Conservation (phyloP, 2,888 invertebrate genomes). For the Dicranocentrus wangi region DNA sequence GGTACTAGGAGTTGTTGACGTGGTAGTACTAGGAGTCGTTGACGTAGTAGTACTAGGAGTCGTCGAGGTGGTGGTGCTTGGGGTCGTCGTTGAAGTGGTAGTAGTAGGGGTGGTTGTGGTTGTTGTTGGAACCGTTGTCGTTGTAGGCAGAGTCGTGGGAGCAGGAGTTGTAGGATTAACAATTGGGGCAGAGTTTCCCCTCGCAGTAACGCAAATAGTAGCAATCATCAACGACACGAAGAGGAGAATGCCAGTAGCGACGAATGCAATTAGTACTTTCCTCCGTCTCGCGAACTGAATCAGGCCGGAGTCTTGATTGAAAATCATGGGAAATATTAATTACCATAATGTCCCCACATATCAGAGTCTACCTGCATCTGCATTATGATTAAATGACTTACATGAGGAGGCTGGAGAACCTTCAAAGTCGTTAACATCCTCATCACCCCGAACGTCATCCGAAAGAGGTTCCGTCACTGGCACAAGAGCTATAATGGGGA, state of each 20-base stretch:
- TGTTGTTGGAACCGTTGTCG: slow-evolving; percentile 6
- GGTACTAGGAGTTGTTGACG: slow-evolving; percentile 4
- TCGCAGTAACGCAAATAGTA: slow-evolving; percentile 19
- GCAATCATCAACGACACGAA: slow-evolving; percentile 4
- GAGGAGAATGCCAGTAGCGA: not conserved
- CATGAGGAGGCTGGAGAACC: not conserved
- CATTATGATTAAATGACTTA: not conserved
- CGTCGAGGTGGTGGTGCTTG: not conserved
- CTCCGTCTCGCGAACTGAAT: not conserved
- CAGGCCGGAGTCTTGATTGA: not conserved
- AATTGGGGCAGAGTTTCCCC: slow-evolving; percentile 9
- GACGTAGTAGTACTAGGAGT: slow-evolving; percentile 9
- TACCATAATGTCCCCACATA: not conserved
- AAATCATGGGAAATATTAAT: not conserved
- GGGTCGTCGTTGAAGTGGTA: not conserved
- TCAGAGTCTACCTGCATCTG: not conserved
- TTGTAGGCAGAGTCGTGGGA: slow-evolving; percentile 14
- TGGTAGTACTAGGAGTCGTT: slow-evolving; percentile 9
- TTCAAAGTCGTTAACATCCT: not conserved
- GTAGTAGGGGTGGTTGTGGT: slow-evolving; percentile 4
- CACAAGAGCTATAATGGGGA: not conserved
- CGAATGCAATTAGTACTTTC: slow-evolving; percentile 1
- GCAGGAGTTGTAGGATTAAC: slow-evolving; percentile 28
- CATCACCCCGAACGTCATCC: not conserved
- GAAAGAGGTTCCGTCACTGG: not conserved